phyloP scores from a whole-genome alignment of 2,797 vertebrate species.

The Carduelis carduelis region DNA sequence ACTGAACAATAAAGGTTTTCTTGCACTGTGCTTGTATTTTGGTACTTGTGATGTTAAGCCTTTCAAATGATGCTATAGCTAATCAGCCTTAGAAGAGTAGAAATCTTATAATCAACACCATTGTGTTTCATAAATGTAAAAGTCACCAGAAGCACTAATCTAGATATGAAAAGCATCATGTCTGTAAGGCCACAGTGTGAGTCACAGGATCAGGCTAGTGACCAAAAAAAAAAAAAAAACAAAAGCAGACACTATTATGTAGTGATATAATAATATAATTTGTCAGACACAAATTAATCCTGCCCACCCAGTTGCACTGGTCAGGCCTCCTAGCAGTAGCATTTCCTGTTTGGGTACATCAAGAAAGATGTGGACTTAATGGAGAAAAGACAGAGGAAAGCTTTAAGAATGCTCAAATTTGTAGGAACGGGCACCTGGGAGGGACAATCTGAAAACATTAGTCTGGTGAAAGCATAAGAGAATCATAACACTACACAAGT shows the following conservation, averaged over 20 bases:
- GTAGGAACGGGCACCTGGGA: neutral
- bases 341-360: neutral
- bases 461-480: neutral
- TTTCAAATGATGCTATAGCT: neutral
- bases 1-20: neutral
- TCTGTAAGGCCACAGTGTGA: neutral
- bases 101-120: neutral
- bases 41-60: neutral
- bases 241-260: neutral
- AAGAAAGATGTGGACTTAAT: neutral
- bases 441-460: neutral
- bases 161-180: neutral
- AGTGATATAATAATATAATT: neutral
- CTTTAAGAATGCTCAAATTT: neutral
- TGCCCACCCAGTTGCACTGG: neutral
- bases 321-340: neutral
- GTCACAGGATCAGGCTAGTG: neutral
- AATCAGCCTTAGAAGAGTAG: neutral
- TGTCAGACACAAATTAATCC: neutral
- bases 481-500: neutral
- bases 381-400: neutral
- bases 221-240: neutral
- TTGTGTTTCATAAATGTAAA: neutral
- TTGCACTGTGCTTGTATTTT: neutral
- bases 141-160: neutral